phyloP scores from a whole-genome alignment of 2,797 vertebrate species.

The Chanos chanos region DNA sequence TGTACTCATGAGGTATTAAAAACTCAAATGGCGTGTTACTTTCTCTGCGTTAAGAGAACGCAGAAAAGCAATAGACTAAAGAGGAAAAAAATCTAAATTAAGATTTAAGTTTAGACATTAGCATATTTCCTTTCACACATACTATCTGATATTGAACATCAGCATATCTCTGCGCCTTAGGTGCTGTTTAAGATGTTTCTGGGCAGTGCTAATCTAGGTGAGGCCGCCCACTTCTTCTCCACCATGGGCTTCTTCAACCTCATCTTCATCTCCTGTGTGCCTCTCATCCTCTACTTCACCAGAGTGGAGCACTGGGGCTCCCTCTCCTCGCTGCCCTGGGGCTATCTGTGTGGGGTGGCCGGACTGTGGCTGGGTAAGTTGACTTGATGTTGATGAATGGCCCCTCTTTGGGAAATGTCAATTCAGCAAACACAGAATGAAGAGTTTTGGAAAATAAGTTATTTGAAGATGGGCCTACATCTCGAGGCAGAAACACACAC shows the following conservation, averaged over 20 bases:
- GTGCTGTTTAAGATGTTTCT: conserved; percentile 99
- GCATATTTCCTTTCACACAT: not conserved
- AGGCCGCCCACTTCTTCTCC: conserved; percentile 94
- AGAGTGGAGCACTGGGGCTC: conserved; percentile 96
- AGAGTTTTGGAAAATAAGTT: not conserved
- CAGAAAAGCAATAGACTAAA: too few relatives aligned
- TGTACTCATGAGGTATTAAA: too few relatives aligned
- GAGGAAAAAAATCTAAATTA: too few relatives aligned
- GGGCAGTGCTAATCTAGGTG: conserved; percentile 92
- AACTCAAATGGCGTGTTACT: too few relatives aligned
- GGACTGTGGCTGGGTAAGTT: conserved; percentile 91
- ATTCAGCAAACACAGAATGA: too few relatives aligned
- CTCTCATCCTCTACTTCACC: conserved; percentile 93
- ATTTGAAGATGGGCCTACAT: not conserved
- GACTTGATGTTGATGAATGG: not conserved
- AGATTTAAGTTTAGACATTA: too few relatives aligned
- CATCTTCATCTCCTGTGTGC: conserved; percentile 94
- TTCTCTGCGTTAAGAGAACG: too few relatives aligned
- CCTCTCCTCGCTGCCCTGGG: conserved; percentile 92
- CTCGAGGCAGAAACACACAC: not conserved
- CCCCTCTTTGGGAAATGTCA: too few relatives aligned
- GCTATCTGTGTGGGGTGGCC: conserved; percentile 92
- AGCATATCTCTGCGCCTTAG: conserved; percentile 56
- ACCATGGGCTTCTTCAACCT: conserved; percentile 98
- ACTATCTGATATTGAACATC: not conserved